A percentile compares a stretch with the other conserved stretches of the same genome.
These are phyloP conservation scores for Macropodus opercularis DNA, from an alignment of 2,797 vertebrate genomes.

Conservation along the genomic window DNA sequence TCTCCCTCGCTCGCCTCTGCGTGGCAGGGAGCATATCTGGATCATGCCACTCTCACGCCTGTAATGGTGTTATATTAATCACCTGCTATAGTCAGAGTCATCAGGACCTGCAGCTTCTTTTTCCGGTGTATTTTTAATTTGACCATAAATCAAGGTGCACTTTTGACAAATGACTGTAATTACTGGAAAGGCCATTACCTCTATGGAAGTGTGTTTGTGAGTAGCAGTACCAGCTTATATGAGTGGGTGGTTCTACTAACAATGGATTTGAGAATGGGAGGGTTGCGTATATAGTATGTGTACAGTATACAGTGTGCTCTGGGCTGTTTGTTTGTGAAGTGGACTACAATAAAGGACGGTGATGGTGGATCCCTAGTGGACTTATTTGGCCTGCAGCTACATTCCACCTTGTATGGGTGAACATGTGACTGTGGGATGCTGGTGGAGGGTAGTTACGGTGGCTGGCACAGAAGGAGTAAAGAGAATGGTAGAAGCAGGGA, in stretches of 20 bases:
- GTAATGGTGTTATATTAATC: constrained; percentile 86
- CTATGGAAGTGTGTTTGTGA: constrained; percentile 29
- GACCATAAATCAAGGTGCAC: constrained; percentile 90
- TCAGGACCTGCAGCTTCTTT: constrained; percentile 80
- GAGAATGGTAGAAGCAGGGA: neutral
- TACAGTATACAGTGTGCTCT: neutral
- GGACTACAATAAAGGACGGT: constrained; percentile 12
- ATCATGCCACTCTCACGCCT: constrained; percentile 73
- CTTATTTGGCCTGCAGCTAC: constrained; percentile 23
- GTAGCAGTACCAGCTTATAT: neutral
- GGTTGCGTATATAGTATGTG: neutral
- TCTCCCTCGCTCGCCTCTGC: constrained; percentile 13
- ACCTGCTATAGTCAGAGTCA: constrained; percentile 71
- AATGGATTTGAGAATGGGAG: constrained; percentile 25
- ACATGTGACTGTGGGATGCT: constrained; percentile 36
- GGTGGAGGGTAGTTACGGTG: constrained; percentile 13
- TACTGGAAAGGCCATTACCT: constrained; percentile 83
- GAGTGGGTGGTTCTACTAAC: constrained; percentile 22
- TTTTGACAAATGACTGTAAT: constrained; percentile 95
- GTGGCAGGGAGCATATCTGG: constrained; percentile 58
- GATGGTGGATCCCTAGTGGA: constrained; percentile 4
- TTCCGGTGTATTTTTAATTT: constrained; percentile 88
- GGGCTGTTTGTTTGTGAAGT: constrained; percentile 8
- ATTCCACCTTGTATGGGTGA: constrained; percentile 48
- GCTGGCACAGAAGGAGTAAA: neutral